Conservation (phyloP, 2,888 invertebrate genomes). For the Diarsia dahlii region DNA sequence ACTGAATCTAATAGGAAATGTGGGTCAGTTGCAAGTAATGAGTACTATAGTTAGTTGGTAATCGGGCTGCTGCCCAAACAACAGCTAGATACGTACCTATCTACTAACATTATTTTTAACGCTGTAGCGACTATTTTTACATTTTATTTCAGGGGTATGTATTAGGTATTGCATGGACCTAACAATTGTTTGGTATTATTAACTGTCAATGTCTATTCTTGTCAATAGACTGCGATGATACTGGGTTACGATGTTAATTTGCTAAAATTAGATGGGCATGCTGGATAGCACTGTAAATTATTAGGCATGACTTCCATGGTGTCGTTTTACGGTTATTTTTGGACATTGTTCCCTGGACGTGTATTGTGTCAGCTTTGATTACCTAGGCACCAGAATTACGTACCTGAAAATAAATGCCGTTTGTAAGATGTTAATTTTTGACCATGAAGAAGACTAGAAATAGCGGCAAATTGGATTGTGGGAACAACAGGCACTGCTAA, state of each 20-base stretch:
- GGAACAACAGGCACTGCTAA: background rate
- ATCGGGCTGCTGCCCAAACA: slow-evolving; percentile 62
- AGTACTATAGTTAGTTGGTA: slow-evolving; percentile 61
- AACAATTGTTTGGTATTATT: slow-evolving; percentile 79
- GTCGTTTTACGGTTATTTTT: slow-evolving; percentile 32
- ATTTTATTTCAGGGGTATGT: slow-evolving; percentile 77
- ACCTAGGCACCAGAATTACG: background rate
- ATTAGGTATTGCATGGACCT: slow-evolving; percentile 59
- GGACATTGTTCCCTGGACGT: slow-evolving; percentile 11
- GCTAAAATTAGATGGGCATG: slow-evolving; percentile 34
- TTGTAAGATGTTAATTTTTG: background rate
- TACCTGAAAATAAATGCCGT: background rate
- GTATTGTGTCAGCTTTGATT: slow-evolving; percentile 19
- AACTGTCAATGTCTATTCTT: slow-evolving; percentile 68
- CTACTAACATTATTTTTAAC: slow-evolving; percentile 78
- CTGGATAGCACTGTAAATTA: slow-evolving; percentile 21
- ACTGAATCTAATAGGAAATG: slow-evolving; percentile 42
- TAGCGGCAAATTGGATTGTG: background rate
- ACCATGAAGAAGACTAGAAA: background rate
- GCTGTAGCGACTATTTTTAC: slow-evolving; percentile 83
- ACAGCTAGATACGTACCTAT: slow-evolving; percentile 66
- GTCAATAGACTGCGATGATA: slow-evolving; percentile 43
- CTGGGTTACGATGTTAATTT: slow-evolving; percentile 39
- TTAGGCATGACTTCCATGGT: slow-evolving; percentile 17
- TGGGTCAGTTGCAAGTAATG: slow-evolving; percentile 51